Base-by-base conservation (phyloP, 2,113 vertebrate genomes). In the Lates calcarifer region DNA sequence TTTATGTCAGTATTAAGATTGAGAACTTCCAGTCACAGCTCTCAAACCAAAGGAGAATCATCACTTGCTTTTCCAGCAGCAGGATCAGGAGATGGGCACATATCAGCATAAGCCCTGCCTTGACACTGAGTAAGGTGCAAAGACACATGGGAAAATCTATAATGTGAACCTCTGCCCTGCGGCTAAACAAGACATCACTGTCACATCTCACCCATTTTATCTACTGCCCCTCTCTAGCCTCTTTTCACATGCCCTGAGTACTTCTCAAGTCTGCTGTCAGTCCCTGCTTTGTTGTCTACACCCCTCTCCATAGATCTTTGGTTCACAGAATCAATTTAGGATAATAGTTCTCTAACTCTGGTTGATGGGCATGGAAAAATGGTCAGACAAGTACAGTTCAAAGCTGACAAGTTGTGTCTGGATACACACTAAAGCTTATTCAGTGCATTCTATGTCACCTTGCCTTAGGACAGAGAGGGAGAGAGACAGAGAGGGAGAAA, bases 351-450 rank as follows among this genome's bases (percentile, higher is more conserved):
- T 81, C 51, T 39, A 49, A 47, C 8, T 3, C 47, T 77, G 63
- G 63, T 66, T 87, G 71, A 84, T 71, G 75, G 79, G 79, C 64
- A 83, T 66, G 22, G 64, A 81, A 73, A 87, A 84, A 87, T 84
- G 88, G 81, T 62, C 77, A 66, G 77, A 73, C 47, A 72, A 77
- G 85, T 63, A 28, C 35, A 72, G 74, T 86, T 93, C 74, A 89
- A 86, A 86, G 74, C 81, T 39, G 83, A 88, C 77, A 80, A 74
- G 71, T 64, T 75, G 63, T 37, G 74, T 84, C 79, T 83, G 73
- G 77, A 83, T 87, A 26, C 22, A 78, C 64, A 75, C 88, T 83
- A 84, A 84, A 85, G 81, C 74, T 51, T 84, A 78, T 81, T 89
- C 83, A 77, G 83, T 66, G 75, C 77, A 87, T 79, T 89, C 74